Conservation (phyloP, 1,140 invertebrate species). For the Aricia agestis region DNA sequence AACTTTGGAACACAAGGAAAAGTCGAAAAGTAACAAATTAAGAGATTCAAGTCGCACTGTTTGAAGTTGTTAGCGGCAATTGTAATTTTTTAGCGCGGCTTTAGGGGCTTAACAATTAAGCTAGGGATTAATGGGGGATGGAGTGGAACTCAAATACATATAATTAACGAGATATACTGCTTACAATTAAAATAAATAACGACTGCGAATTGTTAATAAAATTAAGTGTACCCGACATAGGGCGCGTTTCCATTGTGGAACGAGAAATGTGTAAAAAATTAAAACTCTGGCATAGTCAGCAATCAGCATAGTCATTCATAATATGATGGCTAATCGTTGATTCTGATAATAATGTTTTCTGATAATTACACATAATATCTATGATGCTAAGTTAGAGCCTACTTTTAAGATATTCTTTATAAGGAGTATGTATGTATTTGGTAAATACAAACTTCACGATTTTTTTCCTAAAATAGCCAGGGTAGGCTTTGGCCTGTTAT, state of each 20-base stretch:
- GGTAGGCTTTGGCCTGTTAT: too few relatives aligned
- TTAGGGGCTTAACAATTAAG: neutral
- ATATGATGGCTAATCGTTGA: too few relatives aligned
- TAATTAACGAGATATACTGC: slow-evolving; percentile 24
- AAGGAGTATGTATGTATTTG: too few relatives aligned
- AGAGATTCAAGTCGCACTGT: neutral
- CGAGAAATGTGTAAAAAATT: too few relatives aligned
- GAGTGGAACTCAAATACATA: slow-evolving; percentile 10
- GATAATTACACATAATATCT: too few relatives aligned
- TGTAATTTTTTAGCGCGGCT: slow-evolving; percentile 30
- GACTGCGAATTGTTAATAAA: slow-evolving; percentile 10
- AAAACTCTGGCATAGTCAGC: too few relatives aligned
- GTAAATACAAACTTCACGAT: too few relatives aligned
- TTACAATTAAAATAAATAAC: slow-evolving; percentile 23
- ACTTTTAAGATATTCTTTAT: too few relatives aligned
- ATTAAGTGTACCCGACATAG: slow-evolving; percentile 4
- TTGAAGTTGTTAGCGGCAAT: slow-evolving; percentile 12
- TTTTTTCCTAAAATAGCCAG: too few relatives aligned
- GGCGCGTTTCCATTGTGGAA: neutral
- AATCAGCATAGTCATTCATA: too few relatives aligned
- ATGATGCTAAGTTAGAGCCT: too few relatives aligned
- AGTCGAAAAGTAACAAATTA: neutral
- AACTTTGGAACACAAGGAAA: neutral
- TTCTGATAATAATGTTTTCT: too few relatives aligned
- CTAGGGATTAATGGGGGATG: neutral